Evolutionary conservation across 2,797 vertebrate species (phyloP).

Genomic region (Menidia menidia): DNA sequence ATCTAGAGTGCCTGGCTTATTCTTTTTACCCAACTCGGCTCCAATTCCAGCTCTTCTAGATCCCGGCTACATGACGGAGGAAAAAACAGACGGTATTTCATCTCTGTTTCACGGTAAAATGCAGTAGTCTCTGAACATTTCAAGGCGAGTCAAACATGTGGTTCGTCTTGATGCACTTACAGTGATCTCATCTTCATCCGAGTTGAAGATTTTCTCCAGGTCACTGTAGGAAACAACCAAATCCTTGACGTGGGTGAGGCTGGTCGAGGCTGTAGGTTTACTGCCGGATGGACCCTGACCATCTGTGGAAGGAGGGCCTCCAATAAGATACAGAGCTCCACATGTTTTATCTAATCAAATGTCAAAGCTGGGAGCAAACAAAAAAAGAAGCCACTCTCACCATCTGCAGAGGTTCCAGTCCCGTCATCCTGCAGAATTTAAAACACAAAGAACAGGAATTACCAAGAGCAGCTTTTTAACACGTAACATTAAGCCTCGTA

Average conservation of each 20-base stretch:
- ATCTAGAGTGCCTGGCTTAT: slow-evolving; percentile 88
- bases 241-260: slow-evolving; percentile 94
- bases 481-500: not conserved
- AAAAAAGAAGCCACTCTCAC: slow-evolving; percentile 74
- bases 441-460: slow-evolving; percentile 13
- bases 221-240: slow-evolving; percentile 92
- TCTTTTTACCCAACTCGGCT: slow-evolving; percentile 89
- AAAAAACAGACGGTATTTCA: not conserved
- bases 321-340: not conserved
- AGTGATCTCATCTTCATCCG: slow-evolving; percentile 93
- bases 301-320: slow-evolving; percentile 74
- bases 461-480: not conserved
- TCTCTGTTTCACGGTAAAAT: too few relatives aligned
- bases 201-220: slow-evolving; percentile 97
- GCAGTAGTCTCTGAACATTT: too few relatives aligned
- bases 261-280: slow-evolving; percentile 91
- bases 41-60: slow-evolving; percentile 87
- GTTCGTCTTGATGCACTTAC: slow-evolving; percentile 75
- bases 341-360: not conserved
- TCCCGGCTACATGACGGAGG: slow-evolving; percentile 84
- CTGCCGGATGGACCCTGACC: slow-evolving; percentile 88
- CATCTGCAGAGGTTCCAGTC: slow-evolving; percentile 85
- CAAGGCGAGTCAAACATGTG: too few relatives aligned
- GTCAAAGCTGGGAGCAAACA: not conserved
- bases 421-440: slow-evolving; percentile 88